Conservation (phyloP, 2,113 vertebrate genomes). For the Sprattus sprattus region DNA sequence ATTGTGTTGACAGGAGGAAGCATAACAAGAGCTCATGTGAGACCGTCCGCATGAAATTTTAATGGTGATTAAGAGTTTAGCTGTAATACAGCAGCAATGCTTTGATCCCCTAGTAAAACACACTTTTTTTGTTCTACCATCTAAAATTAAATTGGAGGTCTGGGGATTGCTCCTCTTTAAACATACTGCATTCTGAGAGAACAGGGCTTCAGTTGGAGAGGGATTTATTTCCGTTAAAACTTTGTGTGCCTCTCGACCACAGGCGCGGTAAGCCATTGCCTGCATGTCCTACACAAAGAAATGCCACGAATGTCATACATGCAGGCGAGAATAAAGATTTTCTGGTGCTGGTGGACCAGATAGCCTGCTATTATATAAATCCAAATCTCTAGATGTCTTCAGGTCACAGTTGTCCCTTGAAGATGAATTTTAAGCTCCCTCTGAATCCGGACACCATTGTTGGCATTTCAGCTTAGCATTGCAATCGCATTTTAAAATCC, state of each 20-base stretch:
- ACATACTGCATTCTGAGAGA: neutral
- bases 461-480: neutral
- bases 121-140: no score
- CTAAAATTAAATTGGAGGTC: neutral
- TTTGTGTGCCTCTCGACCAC: neutral
- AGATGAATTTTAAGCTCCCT: neutral
- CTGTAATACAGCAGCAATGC: neutral
- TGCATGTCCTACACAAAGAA: neutral
- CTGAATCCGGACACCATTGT: neutral
- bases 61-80: neutral
- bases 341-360: neutral
- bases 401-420: neutral
- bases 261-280: neutral
- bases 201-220: neutral
- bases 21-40: neutral
- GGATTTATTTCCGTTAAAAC: neutral
- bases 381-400: constrained; percentile 3
- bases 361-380: neutral
- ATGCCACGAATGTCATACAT: neutral
- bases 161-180: neutral
- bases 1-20: neutral
- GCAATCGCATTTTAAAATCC: constrained; percentile 1
- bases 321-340: neutral
- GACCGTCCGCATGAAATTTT: neutral
- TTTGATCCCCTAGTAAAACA: neutral